Evolutionary conservation across 1,140 invertebrate species (phyloP).

Genomic region (Choristoneura fumiferana): DNA sequence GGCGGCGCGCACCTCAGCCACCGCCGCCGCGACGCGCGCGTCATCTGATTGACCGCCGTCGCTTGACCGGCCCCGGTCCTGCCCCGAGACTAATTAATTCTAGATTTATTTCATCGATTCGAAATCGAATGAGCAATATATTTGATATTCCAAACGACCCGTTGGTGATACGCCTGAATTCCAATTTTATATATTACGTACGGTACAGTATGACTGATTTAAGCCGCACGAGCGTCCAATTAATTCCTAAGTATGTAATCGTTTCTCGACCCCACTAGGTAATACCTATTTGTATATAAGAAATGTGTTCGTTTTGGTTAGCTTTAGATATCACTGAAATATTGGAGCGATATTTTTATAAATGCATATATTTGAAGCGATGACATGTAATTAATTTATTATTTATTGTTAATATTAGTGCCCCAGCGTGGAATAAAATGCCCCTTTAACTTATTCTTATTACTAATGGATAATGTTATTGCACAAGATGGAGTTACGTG

Average conservation of each 20-base stretch:
- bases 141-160: background rate
- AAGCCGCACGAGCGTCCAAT: background rate
- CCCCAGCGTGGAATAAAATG: background rate
- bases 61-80: background rate
- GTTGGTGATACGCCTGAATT: background rate
- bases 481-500: slow-evolving; percentile 52
- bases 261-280: background rate
- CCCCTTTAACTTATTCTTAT: background rate
- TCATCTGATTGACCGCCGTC: slow-evolving; percentile 20
- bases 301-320: background rate
- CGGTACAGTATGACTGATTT: slow-evolving; percentile 7
- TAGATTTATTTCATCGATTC: background rate
- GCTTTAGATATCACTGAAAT: background rate
- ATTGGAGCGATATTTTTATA: slow-evolving; percentile 41
- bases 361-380: slow-evolving; percentile 27
- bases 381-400: background rate
- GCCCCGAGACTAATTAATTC: background rate
- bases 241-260: slow-evolving; percentile 5
- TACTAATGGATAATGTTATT: slow-evolving; percentile 30
- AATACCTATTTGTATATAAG: slow-evolving; percentile 8
- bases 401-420: slow-evolving; percentile 22
- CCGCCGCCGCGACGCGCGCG: slow-evolving; percentile 35
- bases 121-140: background rate
- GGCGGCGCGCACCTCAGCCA: slow-evolving; percentile 23
- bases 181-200: slow-evolving; percentile 5